Evolutionary conservation across 2,797 vertebrate genomes (phyloP), one percentile per base, ranked within the genome.

Genomic region (Sandelia bainsii): DNA sequence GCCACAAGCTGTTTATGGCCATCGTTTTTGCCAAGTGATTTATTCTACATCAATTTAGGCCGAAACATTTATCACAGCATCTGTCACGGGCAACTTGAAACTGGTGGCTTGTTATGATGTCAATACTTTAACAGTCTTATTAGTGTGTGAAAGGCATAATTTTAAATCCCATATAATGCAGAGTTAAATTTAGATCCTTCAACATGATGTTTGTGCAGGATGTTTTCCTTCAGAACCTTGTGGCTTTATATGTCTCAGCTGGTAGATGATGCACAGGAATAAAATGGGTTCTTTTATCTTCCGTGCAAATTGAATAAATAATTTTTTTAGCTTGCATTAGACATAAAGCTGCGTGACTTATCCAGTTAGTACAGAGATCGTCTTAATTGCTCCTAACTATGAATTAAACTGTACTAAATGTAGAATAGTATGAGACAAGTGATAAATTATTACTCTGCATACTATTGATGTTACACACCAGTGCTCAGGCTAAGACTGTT

Each of bases 21-120:
- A 62, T 63, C 72, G 75, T 77, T 71, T 88, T 89, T 86, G 69
- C 69, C 53, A 61, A 64, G 72, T 82, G 75, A 91, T 86, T 90
- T 87, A 86, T 89, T 72, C 84, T 63, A 73, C 83, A 82, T 89
- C 75, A 83, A 67, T 87, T 91, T 85, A 83, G 70, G 82, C 53
- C 2, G 34, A 68, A 78, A 78, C 83, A 77, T 88, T 90, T 91
- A 88, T 90, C 89, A 81, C 75, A 69, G 84, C 81, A 85, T 90
- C 84, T 89, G 86, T 85, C 83, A 79, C 1, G 54, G 81, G 72
- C 80, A 68, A 72, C 81, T 71, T 67, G 56, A 77, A 72, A 68
- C 71, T 68, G 71, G 62, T 69, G 67, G 20, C 81, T 79, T 80
- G 63, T 83, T 70, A 79, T 80, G 68, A 77, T 85, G 84, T 82